phyloP scores from a whole-genome alignment of 2,113 vertebrate species.

The Dermatemys mawii region DNA sequence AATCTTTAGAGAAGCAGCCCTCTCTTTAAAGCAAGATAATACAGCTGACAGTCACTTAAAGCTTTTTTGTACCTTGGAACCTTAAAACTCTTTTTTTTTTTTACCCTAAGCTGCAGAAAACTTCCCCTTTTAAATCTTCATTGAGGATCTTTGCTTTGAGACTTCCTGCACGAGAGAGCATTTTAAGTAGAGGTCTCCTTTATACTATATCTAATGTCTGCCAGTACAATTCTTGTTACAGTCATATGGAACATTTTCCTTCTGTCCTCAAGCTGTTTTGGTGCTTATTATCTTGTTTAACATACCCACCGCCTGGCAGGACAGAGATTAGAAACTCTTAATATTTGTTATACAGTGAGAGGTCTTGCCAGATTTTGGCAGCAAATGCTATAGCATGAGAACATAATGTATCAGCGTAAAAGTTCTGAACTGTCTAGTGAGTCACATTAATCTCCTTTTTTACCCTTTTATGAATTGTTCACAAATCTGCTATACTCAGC shows the following conservation, averaged over 20 bases:
- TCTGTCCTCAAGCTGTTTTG: constrained; percentile 68
- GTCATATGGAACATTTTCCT: constrained; percentile 45
- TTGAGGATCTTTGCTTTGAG: constrained; percentile 48
- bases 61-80: constrained; percentile 33
- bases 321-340: constrained; percentile 65
- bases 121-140: constrained; percentile 11
- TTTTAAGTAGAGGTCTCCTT: constrained; percentile 61
- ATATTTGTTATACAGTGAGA: constrained; percentile 64
- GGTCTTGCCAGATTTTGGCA: constrained; percentile 49
- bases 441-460: constrained; percentile 60
- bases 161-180: constrained; percentile 45
- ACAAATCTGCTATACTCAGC: constrained; percentile 24
- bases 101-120: background rate
- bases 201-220: constrained; percentile 38
- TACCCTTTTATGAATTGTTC: constrained; percentile 58
- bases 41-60: background rate
- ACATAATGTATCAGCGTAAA: constrained; percentile 58
- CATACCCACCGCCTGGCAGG: constrained; percentile 55
- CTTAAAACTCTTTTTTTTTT: background rate
- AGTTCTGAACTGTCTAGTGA: constrained; percentile 56
- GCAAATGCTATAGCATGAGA: constrained; percentile 42
- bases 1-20: constrained; percentile 32
- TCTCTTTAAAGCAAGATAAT: constrained; percentile 47
- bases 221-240: constrained; percentile 55
- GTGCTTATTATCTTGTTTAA: constrained; percentile 67